Evolutionary conservation across 35 echinoderm and acorn worm genomes (phyloP).

Genomic region (Chiridota heheva): DNA sequence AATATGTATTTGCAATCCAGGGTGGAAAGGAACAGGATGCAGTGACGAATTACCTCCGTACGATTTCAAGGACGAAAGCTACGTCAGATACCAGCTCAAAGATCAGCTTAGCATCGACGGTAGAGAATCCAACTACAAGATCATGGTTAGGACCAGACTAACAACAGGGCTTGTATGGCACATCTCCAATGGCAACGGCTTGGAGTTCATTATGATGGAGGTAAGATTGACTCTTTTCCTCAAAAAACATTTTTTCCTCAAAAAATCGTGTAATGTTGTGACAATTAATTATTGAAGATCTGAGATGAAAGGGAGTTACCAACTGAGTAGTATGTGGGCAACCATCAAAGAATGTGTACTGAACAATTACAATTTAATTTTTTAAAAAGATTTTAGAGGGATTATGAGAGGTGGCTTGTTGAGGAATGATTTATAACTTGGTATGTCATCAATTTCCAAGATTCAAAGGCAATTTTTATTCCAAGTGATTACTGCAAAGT

Average conservation of each 20-base stretch:
- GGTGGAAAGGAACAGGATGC: conserved; percentile 65
- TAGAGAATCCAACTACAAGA: conserved; percentile 66
- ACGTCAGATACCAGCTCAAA: conserved; percentile 68
- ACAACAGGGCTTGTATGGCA: conserved; percentile 70
- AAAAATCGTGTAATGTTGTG: neutral
- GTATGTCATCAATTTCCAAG: too few species aligned
- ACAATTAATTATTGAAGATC: too few species aligned
- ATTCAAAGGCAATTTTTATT: too few species aligned
- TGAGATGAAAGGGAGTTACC: too few species aligned
- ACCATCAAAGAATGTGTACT: too few species aligned
- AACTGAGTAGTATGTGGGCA: too few species aligned
- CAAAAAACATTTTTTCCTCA: too few species aligned
- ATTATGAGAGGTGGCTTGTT: too few species aligned
- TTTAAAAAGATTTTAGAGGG: too few species aligned
- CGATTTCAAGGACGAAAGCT: conserved; percentile 80
- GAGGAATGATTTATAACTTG: too few species aligned
- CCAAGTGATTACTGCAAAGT: too few species aligned
- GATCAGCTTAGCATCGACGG: neutral
- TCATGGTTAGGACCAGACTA: conserved; percentile 67
- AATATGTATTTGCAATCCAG: conserved; percentile 82
- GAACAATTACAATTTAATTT: too few species aligned
- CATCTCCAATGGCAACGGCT: conserved; percentile 63
- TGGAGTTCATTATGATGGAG: conserved; percentile 81
- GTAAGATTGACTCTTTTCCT: conserved; percentile 40
- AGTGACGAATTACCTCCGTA: conserved; percentile 57